Evolutionary conservation across 2,797 vertebrate genomes (phyloP).

Genomic region (Periophthalmus magnuspinnatus): DNA sequence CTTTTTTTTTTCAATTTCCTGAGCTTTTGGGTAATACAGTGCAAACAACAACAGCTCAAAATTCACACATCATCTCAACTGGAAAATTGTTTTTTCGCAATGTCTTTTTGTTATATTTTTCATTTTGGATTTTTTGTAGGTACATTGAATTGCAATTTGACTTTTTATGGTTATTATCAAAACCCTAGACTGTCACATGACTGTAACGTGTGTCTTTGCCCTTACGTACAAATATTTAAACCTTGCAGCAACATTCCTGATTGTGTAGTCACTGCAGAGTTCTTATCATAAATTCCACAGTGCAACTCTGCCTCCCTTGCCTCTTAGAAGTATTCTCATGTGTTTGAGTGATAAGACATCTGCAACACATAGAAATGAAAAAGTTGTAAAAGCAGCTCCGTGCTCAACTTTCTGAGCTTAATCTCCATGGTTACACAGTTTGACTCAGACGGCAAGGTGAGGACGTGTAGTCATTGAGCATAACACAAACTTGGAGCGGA

Average conservation of each 20-base stretch:
- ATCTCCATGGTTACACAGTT: conserved; percentile 67
- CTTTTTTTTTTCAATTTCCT: too few relatives aligned
- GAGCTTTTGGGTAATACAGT: too few relatives aligned
- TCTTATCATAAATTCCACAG: conserved; percentile 40
- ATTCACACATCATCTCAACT: too few relatives aligned
- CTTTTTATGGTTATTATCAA: neutral
- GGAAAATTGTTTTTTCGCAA: too few relatives aligned
- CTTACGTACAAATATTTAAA: conserved; percentile 2
- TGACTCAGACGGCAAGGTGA: conserved; percentile 63
- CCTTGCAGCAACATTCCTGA: neutral
- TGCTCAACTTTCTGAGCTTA: conserved; percentile 44
- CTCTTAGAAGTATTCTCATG: conserved; percentile 31
- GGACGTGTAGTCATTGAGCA: conserved; percentile 57
- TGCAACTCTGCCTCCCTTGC: conserved; percentile 27
- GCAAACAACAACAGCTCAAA: too few relatives aligned
- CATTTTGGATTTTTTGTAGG: too few relatives aligned
- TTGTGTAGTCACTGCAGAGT: conserved; percentile 27
- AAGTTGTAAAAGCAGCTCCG: conserved; percentile 42
- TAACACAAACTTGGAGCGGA: conserved; percentile 41
- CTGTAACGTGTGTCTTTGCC: neutral
- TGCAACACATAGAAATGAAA: conserved; percentile 36
- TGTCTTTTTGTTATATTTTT: too few relatives aligned
- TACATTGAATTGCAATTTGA: neutral
- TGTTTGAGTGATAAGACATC: conserved; percentile 32
- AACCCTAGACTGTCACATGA: neutral